phyloP scores from a whole-genome alignment of 2,797 vertebrate species.

The Cryptoblepharus egeriae region DNA sequence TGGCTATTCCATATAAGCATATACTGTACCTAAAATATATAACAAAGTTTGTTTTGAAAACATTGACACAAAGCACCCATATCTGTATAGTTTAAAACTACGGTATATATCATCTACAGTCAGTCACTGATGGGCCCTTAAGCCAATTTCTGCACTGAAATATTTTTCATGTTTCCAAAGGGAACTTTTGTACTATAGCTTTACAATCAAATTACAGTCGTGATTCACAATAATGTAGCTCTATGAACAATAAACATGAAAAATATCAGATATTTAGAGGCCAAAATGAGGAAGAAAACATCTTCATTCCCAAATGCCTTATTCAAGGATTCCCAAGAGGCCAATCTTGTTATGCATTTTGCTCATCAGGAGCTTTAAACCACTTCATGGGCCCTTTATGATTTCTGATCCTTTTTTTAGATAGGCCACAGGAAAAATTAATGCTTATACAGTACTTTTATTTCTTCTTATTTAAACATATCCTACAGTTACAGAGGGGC shows the following conservation, averaged over 20 bases:
- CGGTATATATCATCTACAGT: background rate
- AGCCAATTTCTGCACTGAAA: background rate
- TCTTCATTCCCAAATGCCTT: background rate
- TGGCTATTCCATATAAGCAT: background rate
- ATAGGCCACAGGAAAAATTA: background rate
- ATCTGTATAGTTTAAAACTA: no score
- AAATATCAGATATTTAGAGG: background rate
- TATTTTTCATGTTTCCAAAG: background rate
- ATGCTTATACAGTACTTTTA: background rate
- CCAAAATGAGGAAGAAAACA: background rate
- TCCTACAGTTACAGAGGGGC: background rate
- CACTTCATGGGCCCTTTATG: background rate
- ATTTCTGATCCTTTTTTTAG: background rate
- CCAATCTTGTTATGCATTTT: background rate
- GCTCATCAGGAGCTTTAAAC: background rate
- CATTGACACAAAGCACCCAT: background rate
- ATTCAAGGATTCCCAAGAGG: no score
- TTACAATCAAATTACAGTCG: background rate
- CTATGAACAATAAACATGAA: background rate
- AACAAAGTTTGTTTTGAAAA: background rate
- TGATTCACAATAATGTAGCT: background rate
- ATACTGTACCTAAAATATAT: background rate
- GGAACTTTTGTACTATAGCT: background rate
- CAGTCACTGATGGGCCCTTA: background rate
- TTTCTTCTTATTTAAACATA: background rate